Base-by-base conservation (phyloP, 1,140 invertebrate species). In the Homalodisca vitripennis region DNA sequence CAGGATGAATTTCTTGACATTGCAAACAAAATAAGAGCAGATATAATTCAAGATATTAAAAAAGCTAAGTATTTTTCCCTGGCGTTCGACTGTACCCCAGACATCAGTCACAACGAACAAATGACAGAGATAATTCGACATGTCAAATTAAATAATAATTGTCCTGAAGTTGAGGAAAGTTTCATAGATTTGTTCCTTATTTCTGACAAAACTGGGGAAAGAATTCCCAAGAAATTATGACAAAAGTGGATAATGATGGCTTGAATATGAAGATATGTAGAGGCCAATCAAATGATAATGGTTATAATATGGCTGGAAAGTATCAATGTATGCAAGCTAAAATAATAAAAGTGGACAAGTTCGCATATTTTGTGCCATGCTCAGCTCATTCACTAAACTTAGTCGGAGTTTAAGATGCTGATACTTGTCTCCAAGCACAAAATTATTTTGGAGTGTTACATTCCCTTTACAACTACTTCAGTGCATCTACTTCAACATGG, bases 221-320 rank as follows among this genome's bases (percentile, higher is more conserved):
- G 24, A 47, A 34, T 29, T 47, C 51, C n/a, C 32, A 74, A 46
- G 67, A 63, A 20, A 74, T 74, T 57, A 0, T 70, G 55, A 63
- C 57, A 32, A 70, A 72, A 48, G 47, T 74, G 20, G 53, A 70
- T 41, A 66, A 68, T 31, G 67, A 70, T 47, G 63, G 60, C 12
- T 65, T 66, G 46, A 34, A 73, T 68, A 46, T 71, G 20, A 66
- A 70, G 66, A 68, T 75, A 34, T 73, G 73, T 64, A 70, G 76
- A 48, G 76, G 74, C 12, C 75, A 78, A 66, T 69, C 72, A 14
- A 78, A 76, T 63, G 75, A 76, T 51, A 78, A 78, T 70, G 76
- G 67, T 14, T 12, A 29, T 3, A 77, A 76, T 48, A 78, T 78
- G 75, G 70, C 73, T 31, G 77, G 75, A 32, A 70, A 64, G 14